A percentile compares a stretch with the other conserved stretches of the same genome.
These are phyloP conservation scores for Setophaga kirtlandii DNA, from an alignment of 2,113 vertebrate genomes.

Conservation along the genomic window DNA sequence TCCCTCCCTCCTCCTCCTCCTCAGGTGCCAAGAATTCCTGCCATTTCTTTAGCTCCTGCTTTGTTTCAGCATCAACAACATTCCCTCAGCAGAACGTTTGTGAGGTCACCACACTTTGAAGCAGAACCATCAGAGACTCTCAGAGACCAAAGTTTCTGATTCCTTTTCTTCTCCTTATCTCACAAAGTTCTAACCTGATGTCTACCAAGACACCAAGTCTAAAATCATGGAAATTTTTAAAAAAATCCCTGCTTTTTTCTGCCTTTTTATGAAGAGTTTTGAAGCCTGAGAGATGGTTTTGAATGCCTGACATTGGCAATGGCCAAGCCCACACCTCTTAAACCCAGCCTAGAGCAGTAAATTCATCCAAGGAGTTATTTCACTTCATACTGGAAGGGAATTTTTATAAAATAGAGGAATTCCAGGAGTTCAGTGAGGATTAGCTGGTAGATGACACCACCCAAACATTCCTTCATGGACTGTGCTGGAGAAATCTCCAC, in stretches of 20 bases:
- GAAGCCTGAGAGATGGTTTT: not conserved
- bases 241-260: rapidly evolving
- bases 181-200: not conserved
- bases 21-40: not conserved
- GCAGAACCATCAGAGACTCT: rapidly evolving
- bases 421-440: rapidly evolving
- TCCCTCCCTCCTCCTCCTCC: not conserved
- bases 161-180: not conserved
- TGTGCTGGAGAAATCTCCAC: not conserved
- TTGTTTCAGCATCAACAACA: not conserved
- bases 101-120: rapidly evolving
- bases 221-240: rapidly evolving
- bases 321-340: not conserved
- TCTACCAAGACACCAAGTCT: not conserved
- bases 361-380: not conserved
- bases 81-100: not conserved
- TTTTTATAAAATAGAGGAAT: not conserved
- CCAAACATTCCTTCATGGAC: rapidly evolving
- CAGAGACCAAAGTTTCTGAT: not conserved
- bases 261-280: not conserved
- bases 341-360: not conserved
- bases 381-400: not conserved
- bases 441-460: not conserved
- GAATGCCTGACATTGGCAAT: not conserved
- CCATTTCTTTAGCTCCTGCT: not conserved